These are phyloP conservation scores for Drosophila oshimai DNA, from an alignment of 1,140 invertebrate genomes.

Conservation along the genomic window DNA sequence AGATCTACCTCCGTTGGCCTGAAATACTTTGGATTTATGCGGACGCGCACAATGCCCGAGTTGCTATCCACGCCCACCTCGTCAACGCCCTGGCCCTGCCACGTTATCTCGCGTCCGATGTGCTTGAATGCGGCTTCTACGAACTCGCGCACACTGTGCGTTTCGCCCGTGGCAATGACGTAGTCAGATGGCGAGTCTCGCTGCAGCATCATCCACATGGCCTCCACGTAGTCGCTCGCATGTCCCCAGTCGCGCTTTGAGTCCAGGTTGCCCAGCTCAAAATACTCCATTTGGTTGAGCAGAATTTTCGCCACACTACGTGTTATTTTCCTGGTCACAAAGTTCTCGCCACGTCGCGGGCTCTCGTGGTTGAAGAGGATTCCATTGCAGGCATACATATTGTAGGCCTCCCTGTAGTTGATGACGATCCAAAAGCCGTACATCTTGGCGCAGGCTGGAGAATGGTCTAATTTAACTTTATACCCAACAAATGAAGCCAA, in stretches of 20 bases:
- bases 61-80: constrained; percentile 95
- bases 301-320: constrained; percentile 98
- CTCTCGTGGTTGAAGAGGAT: constrained; percentile 99
- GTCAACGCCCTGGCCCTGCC: constrained; percentile 93
- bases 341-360: constrained; percentile 98
- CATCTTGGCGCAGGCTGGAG: constrained; percentile 96
- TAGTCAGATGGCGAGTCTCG: constrained; percentile 96
- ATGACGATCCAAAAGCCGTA: constrained; percentile 99
- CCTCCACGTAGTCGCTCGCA: constrained; percentile 99
- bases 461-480: not conserved
- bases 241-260: constrained; percentile 99
- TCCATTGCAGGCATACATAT: constrained; percentile 99
- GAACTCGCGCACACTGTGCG: constrained; percentile 98
- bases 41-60: constrained; percentile 92
- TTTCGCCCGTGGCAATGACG: constrained; percentile 98
- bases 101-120: constrained; percentile 89
- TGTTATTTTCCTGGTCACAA: constrained; percentile 99
- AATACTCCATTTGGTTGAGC: constrained; percentile 91
- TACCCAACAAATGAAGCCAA: not conserved
- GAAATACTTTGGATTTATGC: constrained; percentile 97
- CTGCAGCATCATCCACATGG: constrained; percentile 99
- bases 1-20: constrained; percentile 98
- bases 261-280: constrained; percentile 98
- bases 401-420: constrained; percentile 99
- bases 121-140: constrained; percentile 95